Base-by-base conservation (phyloP, 1,140 invertebrate genomes). In the Drosophila kurseongensis region DNA sequence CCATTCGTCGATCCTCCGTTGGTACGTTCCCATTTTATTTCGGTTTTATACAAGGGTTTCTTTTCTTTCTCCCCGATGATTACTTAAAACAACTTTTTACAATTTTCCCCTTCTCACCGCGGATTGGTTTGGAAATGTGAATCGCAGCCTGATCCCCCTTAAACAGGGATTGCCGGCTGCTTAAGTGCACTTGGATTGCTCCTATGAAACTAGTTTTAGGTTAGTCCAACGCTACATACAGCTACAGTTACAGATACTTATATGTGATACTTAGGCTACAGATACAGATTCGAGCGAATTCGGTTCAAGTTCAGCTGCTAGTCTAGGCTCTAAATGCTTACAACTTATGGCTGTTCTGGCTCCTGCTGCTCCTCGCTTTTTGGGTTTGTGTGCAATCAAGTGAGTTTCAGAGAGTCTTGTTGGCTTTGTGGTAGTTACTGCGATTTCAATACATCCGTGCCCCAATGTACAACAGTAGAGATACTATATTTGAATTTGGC, bases 321-420 rank as follows among this genome's bases (percentile, higher is more conserved):
- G 50, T 59, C 52, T 75, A 80, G 57, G 71, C 50, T 48, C 60
- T 80, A 85, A 88, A 85, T 88, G 82, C 82, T 88, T 90, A 91
- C 56, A 90, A 78, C 67, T 78, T 91, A 91, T 91, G 90, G 90
- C 90, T 91, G 80, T 76, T 65, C 62, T 58, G 47, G 51, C 78
- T 68, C 58, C 58, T 62, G 52, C 77, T 57, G 13, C 29, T 54
- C 63, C 50, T 78, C 63, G 52, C 68, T 57, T 50, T 58, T 79
- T 71, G 62, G 61, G 57, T 52, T 52, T 75, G 54, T 67, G 51
- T 40, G 66, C 67, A 67, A 68, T 76, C 72, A 80, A 79, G 73
- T 61, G 73, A 80, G 72, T 74, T 67, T 71, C 63, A 91, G 85
- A 91, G 90, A 91, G 90, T 91, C 90, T 91, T 91, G 78, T 91